phyloP scores from a whole-genome alignment of 2,113 vertebrate genomes.

The Cercopithecus mona region DNA sequence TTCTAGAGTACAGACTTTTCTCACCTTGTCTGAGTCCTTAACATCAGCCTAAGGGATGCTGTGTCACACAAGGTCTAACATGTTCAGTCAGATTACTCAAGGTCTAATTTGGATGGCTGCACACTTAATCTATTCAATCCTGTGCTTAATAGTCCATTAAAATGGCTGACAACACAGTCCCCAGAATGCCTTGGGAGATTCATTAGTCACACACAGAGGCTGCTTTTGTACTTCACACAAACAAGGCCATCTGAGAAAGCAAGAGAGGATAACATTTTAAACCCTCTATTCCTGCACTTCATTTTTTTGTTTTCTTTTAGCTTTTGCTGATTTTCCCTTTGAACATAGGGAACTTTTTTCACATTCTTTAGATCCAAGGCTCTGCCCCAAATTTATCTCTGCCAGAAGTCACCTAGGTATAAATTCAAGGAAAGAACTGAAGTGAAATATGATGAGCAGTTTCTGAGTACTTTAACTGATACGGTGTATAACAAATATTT shows the following conservation, averaged over 20 bases:
- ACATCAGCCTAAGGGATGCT: background rate
- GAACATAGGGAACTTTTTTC: background rate
- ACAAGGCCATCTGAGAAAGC: background rate
- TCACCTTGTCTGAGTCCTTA: background rate
- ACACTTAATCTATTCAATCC: slow-evolving; percentile 56
- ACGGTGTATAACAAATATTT: background rate
- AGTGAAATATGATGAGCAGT: background rate
- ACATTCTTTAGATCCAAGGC: background rate
- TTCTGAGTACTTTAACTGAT: background rate
- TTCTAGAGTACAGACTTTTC: background rate
- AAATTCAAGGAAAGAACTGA: background rate
- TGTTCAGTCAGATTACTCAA: slow-evolving; percentile 11
- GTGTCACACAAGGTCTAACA: background rate
- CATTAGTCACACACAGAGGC: background rate
- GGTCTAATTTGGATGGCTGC: slow-evolving; percentile 16
- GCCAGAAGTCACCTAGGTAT: background rate
- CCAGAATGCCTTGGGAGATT: background rate
- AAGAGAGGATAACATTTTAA: background rate
- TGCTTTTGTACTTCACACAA: background rate
- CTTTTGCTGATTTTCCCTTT: background rate
- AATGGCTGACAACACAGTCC: background rate
- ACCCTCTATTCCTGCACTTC: background rate
- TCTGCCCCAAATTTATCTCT: background rate
- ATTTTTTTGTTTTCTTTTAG: background rate
- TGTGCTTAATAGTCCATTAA: slow-evolving; percentile 37